These are phyloP conservation scores for Seladonia tumulorum DNA, from an alignment of 2,888 invertebrate genomes.

Conservation along the genomic window DNA sequence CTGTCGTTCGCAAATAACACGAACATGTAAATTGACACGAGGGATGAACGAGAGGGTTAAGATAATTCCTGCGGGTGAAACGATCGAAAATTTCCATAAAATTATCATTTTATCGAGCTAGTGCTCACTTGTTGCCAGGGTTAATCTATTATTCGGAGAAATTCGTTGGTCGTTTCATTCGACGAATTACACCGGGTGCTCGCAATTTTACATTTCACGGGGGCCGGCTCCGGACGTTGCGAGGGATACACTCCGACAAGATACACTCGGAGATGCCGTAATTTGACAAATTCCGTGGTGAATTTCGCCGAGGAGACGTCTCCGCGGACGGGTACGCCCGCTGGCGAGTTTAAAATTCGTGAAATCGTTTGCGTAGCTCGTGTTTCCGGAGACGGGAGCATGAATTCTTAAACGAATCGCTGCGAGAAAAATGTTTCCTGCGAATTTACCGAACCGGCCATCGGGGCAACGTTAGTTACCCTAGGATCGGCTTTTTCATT, in stretches of 20 bases:
- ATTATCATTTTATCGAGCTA: background rate
- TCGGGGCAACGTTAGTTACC: conserved; percentile 37
- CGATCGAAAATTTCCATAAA: background rate
- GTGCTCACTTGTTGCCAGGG: background rate
- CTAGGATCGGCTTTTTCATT: conserved; percentile 50
- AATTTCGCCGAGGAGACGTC: background rate
- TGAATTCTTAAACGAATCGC: conserved; percentile 48
- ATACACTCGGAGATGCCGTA: background rate
- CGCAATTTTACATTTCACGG: background rate
- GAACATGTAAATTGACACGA: background rate
- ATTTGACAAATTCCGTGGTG: background rate
- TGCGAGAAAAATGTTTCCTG: conserved; percentile 31
- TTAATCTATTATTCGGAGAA: background rate
- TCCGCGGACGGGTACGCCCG: background rate
- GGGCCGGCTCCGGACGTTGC: background rate
- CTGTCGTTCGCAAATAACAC: background rate
- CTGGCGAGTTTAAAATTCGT: conserved; percentile 38
- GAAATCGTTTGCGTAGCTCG: conserved; percentile 35
- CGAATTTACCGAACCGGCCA: conserved; percentile 34
- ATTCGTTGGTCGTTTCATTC: background rate
- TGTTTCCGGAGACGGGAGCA: conserved; percentile 21
- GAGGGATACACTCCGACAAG: background rate
- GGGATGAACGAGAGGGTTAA: background rate
- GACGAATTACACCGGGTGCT: background rate
- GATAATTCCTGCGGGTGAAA: background rate